Evolutionary conservation across 2,113 vertebrate species (phyloP).

Genomic region (Ceratotherium simum): DNA sequence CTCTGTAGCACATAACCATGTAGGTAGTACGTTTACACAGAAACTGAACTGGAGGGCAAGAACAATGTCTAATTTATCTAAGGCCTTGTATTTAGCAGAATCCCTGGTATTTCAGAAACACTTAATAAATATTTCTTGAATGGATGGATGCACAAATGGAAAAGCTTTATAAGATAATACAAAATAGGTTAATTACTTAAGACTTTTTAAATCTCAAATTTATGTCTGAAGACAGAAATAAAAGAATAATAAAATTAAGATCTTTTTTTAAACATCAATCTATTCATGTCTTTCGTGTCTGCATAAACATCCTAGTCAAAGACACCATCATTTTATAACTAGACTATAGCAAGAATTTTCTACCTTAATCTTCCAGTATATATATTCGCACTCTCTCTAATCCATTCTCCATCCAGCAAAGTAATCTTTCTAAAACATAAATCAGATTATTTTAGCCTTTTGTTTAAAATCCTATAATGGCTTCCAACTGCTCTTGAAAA

Average conservation of each 20-base stretch:
- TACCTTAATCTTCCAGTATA: neutral
- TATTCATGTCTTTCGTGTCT: neutral
- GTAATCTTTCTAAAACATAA: neutral
- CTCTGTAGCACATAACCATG: neutral
- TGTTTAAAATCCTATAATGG: neutral
- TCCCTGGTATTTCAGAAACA: neutral
- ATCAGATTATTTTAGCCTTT: neutral
- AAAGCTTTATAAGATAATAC: neutral
- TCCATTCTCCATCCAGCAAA: neutral
- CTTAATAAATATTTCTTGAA: neutral
- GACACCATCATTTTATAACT: neutral
- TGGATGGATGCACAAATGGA: neutral
- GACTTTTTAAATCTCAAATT: constrained; percentile 45
- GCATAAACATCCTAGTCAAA: neutral
- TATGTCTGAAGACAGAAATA: neutral
- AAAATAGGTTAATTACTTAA: neutral
- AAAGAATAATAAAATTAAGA: constrained; percentile 1
- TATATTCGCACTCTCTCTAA: neutral
- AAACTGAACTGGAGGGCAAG: neutral
- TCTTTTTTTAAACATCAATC: neutral
- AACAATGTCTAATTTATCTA: neutral
- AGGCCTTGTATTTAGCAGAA: neutral
- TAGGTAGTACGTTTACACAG: neutral
- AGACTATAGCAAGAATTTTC: neutral
- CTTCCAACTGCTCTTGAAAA: constrained; percentile 17